phyloP scores from a whole-genome alignment of 2,797 vertebrate genomes.

The Pangasius krempfi region DNA sequence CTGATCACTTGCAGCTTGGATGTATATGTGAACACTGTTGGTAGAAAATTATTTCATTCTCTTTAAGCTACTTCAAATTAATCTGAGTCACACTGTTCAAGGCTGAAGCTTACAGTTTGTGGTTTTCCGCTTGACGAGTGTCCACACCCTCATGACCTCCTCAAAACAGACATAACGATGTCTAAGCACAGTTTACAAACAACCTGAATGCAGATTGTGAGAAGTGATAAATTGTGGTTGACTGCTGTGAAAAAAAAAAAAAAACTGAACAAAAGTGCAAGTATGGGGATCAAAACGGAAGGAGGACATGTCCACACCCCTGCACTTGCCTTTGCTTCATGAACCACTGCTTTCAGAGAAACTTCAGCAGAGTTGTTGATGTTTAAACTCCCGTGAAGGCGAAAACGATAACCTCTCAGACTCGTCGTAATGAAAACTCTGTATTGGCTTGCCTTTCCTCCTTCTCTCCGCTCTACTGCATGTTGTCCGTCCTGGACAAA shows the following conservation, averaged over 20 bases:
- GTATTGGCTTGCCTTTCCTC: background rate
- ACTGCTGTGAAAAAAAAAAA: conserved; percentile 15
- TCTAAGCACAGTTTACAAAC: background rate
- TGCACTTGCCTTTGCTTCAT: conserved; percentile 23
- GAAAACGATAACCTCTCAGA: background rate
- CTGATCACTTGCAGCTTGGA: background rate
- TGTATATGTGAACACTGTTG: background rate
- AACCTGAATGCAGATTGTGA: conserved; percentile 18
- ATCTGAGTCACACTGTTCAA: background rate
- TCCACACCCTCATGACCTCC: background rate
- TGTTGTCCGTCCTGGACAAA: background rate
- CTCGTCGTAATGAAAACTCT: background rate
- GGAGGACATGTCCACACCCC: conserved; percentile 31
- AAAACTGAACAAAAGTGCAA: conserved; percentile 15
- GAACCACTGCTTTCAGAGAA: conserved; percentile 34
- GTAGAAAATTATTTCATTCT: background rate
- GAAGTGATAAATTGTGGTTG: conserved; percentile 30
- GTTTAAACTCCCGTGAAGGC: conserved; percentile 6
- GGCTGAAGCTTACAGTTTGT: background rate
- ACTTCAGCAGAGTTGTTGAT: conserved; percentile 8
- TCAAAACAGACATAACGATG: conserved; percentile 5
- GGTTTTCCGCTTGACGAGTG: conserved; percentile 12
- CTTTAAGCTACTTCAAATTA: background rate
- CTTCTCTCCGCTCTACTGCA: background rate
- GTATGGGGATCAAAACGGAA: conserved; percentile 4